Evolutionary conservation across 2,113 vertebrate species (phyloP), one percentile per base, ranked within the genome.

Genomic region (Chascanopsetta lugubris): DNA sequence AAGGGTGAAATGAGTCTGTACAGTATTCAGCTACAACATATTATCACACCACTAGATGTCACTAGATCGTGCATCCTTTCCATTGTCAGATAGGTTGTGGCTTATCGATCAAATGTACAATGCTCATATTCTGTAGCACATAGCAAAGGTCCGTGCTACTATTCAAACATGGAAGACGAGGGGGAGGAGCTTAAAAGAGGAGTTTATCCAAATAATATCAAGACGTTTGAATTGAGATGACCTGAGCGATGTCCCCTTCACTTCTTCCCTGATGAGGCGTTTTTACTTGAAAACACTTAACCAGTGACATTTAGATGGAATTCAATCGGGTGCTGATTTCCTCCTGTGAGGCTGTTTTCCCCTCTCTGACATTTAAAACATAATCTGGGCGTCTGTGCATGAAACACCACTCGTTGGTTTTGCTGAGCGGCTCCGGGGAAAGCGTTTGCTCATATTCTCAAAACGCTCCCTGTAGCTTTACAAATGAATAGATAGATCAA

Each of bases 331-430:
- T 18, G 7, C 18, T 42, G 2, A 20, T 10, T 45, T 9, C 0
- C n/a, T 45, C 2, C n/a, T 8, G 42, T 45, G 42, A 20, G 10
- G 2, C 8, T 3, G 15, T 21, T 45, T 18, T 45, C 5, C 17
- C 9, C 21, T 21, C 42, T 9, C n/a, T 45, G 18, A 45, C 42
- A 45, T 45, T 45, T 45, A 4, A 43, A 43, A 43, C 40, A 43
- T 20, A 43, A 43, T 20, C 2, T 43, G 30, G 42, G 43, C 43
- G 53, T 27, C 61, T 60, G 27, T 55, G n/a, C 25, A 27, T 36
- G 51, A 26, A 43, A 36, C 15, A n/a, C 36, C 3, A 40, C 36
- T 40, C 36, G 17, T 15, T 40, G 5, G 11, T 38, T 38, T 54
- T 26, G 10, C n/a, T 38, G 18, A 47, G 34, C 22, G 34, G 22